Base-by-base conservation (phyloP, 2,888 invertebrate genomes). In the Diarsia rubi region DNA sequence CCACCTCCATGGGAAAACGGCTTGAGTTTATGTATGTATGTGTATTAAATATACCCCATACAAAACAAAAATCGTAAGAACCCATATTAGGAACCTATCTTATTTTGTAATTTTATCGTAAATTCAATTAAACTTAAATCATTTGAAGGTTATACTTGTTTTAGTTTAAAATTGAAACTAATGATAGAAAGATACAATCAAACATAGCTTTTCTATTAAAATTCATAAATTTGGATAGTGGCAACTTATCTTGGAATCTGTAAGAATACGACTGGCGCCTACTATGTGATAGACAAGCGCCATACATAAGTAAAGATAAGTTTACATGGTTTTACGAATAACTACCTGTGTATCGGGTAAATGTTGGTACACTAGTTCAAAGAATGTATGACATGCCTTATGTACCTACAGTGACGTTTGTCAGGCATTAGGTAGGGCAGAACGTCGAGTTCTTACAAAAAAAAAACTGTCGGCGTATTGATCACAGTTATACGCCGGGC, bases 161-260 rank as follows among this genome's bases (percentile, higher is more conserved):
- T 75, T 68, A 1, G 19, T 60, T 44, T 59, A 68, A 76, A 68
- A 64, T 77, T 45, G 8, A 52, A 64, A 60, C 47, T 49, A 66
- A 54, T 47, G 42, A 31, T 75, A 52, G 21, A 64, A 59, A 65
- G 78, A 78, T 82, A 79, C 24, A 78, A 69, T 78, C 65, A 37
- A 60, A 82, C 83, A 80, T 27, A 67, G 27, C 9, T 60, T 80
- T 73, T 66, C 80, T 81, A 84, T 81, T 73, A 71, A 59, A 60
- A 54, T 21, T 75, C 0, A 69, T 37, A 49, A 49, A 24, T 47
- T 59, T 47, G 67, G 24, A 63, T 75, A 75, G 31, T 66, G 21
- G 4, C 19, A 8, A 21, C 24, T 81, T 81, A 83, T 83, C 83
- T 31, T 54, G 11, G 16, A 54, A 82, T 82, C 68, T 71, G 24